Conservation (phyloP, 2,888 invertebrate species). For the Theodoxus fluviatilis region DNA sequence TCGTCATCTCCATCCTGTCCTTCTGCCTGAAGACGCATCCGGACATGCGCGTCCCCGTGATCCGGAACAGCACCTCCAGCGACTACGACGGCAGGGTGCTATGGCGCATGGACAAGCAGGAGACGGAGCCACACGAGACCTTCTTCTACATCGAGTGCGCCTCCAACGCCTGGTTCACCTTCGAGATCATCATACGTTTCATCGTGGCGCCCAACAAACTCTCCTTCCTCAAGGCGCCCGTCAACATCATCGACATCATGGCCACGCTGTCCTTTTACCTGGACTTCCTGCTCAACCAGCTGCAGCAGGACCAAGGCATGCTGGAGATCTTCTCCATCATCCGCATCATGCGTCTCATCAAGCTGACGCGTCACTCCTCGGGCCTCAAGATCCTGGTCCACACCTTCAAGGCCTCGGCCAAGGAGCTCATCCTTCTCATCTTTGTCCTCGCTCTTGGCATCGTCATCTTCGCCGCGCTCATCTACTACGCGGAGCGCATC, state of each 20-base stretch:
- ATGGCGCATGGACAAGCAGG: constrained; percentile 84
- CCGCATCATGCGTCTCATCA: constrained; percentile 90
- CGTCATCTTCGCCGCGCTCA: constrained; percentile 91
- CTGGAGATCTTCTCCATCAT: constrained; percentile 94
- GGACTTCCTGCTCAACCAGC: constrained; percentile 55
- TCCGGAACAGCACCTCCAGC: constrained; percentile 51
- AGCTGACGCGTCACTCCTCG: constrained; percentile 90
- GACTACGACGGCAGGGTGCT: constrained; percentile 41
- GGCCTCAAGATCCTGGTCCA: constrained; percentile 93
- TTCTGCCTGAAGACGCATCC: constrained; percentile 97
- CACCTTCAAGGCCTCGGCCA: constrained; percentile 94
- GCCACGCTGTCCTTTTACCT: constrained; percentile 89
- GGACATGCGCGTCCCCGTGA: constrained; percentile 67
- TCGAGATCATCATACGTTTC: constrained; percentile 85
- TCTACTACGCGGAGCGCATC: constrained; percentile 93
- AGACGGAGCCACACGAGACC: constrained; percentile 91
- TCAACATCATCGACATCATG: constrained; percentile 91
- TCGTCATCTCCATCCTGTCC: constrained; percentile 90
- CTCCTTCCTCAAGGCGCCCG: constrained; percentile 86
- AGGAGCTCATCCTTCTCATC: constrained; percentile 87
- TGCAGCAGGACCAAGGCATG: constrained; percentile 67
- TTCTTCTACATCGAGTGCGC: constrained; percentile 91
- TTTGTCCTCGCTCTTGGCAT: constrained; percentile 94
- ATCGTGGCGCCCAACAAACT: constrained; percentile 89
- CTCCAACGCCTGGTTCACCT: constrained; percentile 94